Evolutionary conservation across 1,140 invertebrate species (phyloP).

Genomic region (Heliconius nattereri): DNA sequence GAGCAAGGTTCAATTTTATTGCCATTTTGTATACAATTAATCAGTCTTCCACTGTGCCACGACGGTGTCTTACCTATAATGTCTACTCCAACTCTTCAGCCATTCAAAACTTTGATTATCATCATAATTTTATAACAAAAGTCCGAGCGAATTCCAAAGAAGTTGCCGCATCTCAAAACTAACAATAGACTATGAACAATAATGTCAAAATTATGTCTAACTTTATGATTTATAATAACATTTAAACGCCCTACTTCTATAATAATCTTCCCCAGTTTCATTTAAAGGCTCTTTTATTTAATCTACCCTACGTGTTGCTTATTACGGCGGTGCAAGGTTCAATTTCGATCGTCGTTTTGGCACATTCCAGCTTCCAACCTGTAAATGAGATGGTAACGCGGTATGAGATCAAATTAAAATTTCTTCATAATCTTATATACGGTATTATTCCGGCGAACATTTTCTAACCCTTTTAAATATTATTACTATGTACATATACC

Average conservation of each 20-base stretch:
- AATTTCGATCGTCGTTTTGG: conserved; percentile 1
- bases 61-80: too few species aligned
- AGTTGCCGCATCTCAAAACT: conserved; percentile 4
- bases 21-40: too few species aligned
- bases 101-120: neutral
- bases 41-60: too few species aligned
- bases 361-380: conserved; percentile 13
- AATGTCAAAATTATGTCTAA: conserved; percentile 6
- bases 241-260: conserved; percentile 28
- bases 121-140: conserved; percentile 11
- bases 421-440: conserved; percentile 26
- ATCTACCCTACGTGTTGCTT: neutral
- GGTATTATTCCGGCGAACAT: conserved; percentile 21
- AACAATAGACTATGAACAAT: conserved; percentile 18
- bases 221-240: conserved; percentile 24
- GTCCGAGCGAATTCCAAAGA: neutral
- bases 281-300: conserved; percentile 20
- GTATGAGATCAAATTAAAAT: conserved; percentile 29
- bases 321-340: neutral
- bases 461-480: conserved; percentile 10
- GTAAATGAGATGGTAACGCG: conserved; percentile 23
- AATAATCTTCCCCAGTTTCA: conserved; percentile 24
- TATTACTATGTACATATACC: neutral
- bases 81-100: neutral
- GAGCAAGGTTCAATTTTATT: too few species aligned